Percentiles rank a stretch among this genome's conserved stretches.
Evolutionary conservation across 1,140 invertebrate species (phyloP).

Genomic region (Penaeus japonicus): DNA sequence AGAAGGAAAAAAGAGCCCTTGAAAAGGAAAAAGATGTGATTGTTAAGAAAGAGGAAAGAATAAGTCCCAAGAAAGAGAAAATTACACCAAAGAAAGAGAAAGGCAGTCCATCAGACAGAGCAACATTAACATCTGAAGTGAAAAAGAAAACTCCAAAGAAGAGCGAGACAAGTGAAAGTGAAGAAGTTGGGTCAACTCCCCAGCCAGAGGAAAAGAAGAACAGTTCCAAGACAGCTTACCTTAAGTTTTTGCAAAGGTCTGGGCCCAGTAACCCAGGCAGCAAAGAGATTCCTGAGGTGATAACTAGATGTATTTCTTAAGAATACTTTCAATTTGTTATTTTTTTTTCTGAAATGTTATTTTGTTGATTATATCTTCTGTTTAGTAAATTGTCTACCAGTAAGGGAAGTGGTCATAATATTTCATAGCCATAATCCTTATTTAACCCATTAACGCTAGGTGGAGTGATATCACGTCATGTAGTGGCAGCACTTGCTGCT

Average conservation of each 20-base stretch:
- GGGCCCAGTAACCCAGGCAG: conserved; percentile 40
- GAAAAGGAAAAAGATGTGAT: background rate
- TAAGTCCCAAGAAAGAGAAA: background rate
- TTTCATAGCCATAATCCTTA: no score
- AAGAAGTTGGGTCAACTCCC: background rate
- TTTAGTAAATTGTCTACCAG: no score
- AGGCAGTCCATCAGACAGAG: background rate
- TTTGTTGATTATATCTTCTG: no score
- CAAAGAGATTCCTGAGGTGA: conserved; percentile 35
- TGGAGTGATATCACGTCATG: no score
- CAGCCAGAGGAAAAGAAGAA: conserved; percentile 39
- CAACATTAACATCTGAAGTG: background rate
- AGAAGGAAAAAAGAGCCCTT: background rate
- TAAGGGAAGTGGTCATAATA: no score
- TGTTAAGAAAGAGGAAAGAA: background rate
- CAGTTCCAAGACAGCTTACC: background rate
- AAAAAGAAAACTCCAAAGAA: no score
- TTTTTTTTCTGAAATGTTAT: background rate
- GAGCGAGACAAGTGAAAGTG: no score
- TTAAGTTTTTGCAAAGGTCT: conserved; percentile 29
- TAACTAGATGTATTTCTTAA: background rate
- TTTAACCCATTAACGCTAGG: no score
- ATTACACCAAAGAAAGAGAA: background rate
- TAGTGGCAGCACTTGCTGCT: no score
- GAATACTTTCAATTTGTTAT: background rate